Base-by-base conservation (phyloP, 1,140 invertebrate genomes). In the Psilanteris sp. region DNA sequence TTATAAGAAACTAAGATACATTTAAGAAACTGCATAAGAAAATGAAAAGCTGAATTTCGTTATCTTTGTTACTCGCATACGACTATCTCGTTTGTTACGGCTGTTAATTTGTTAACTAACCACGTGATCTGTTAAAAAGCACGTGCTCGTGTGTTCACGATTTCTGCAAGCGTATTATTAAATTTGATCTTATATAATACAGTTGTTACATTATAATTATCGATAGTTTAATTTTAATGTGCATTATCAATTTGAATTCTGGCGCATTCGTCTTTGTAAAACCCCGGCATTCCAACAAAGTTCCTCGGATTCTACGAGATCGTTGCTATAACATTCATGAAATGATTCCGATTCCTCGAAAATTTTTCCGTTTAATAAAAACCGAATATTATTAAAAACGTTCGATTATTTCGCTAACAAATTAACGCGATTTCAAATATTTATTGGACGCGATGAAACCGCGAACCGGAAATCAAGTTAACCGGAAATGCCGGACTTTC, bases 211-310 rank as follows among this genome's bases (percentile, higher is more conserved):
- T 1, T 20, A 18, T 34, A 43, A 59, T 59, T 59, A 44, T 59
- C 24, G 54, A 59, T 43, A 59, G 37, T 59, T 43, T 10, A 32
- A 44, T 34, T 44, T 59, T 59, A 59, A 59, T 59, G 39, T 24
- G 10, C 37, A 4, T 8, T 13, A 59, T 59, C 39, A 59, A 44
- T 43, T 59, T 29, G 6, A 32, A 31, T 11, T 2, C 4, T 1
- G 8, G 29, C 0, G 16, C 31, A 46, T 59, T 59, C 44, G 36
- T 59, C 55, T 59, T 59, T 59, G 55, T 46, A 46, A 46, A 59
- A 59, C 31, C 20, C 27, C 44, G 46, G 37, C 55, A 59, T 59
- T 59, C 55, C 55, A 8, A 37, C 39, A 59, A 34, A 32, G 55
- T 59, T 34, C 55, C 13, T 59, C 2, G 18, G 29, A 59, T 59